phyloP scores from a whole-genome alignment of 1,140 invertebrate genomes.

The Oscheius sp. region DNA sequence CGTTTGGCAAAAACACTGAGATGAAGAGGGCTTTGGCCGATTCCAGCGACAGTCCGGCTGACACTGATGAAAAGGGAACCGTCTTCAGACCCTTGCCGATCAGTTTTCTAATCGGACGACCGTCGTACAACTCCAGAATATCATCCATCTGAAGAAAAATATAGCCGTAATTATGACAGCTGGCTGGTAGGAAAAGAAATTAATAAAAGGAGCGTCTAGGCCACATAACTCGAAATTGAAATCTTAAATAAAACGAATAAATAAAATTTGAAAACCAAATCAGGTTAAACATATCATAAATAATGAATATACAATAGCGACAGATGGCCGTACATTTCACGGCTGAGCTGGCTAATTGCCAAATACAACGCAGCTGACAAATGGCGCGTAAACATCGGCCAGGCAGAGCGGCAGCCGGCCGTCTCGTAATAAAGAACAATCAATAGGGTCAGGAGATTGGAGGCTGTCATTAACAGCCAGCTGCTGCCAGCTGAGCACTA shows the following conservation, averaged over 20 bases:
- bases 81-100: not conserved
- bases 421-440: slow-evolving; percentile 4
- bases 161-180: not conserved
- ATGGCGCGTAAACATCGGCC: not conserved
- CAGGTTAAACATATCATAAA: no score
- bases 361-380: not conserved
- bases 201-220: no score
- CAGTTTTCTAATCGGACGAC: not conserved
- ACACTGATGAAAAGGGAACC: not conserved
- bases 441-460: not conserved
- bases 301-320: no score
- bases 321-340: not conserved
- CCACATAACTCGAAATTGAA: no score
- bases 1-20: slow-evolving; percentile 10
- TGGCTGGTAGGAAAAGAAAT: no score
- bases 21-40: not conserved
- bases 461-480: not conserved
- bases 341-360: not conserved
- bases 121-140: not conserved
- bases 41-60: not conserved
- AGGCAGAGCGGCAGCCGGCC: not conserved
- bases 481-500: no score
- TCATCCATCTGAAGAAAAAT: not conserved
- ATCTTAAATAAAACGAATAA: no score
- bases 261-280: no score